Percentiles rank a stretch among this genome's conserved stretches.
Evolutionary conservation across 53 echinoderm and acorn worm species (phyloP).

Genomic region (Henricia sp.): DNA sequence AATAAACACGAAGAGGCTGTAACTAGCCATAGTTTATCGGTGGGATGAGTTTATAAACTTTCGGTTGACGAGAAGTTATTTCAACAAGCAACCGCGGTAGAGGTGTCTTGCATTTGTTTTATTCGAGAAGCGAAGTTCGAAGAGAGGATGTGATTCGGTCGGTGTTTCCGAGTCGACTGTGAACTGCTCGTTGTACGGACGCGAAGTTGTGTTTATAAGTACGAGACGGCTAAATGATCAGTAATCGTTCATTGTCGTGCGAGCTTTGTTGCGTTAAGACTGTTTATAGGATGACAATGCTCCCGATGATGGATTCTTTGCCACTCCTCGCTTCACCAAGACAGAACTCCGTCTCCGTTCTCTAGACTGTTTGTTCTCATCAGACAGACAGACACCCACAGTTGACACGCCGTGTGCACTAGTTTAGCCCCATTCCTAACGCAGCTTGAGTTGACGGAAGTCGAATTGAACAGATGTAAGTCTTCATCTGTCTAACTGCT

Average conservation of each 20-base stretch:
- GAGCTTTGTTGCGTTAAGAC: background rate
- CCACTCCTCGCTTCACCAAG: background rate
- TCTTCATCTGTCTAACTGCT: background rate
- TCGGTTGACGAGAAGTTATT: background rate
- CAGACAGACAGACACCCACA: background rate
- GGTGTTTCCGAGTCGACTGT: background rate
- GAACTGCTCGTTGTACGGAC: too few species aligned
- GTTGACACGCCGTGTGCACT: background rate
- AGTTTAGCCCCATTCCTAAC: conserved; percentile 39
- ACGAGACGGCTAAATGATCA: background rate
- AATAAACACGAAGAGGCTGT: background rate
- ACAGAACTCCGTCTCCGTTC: background rate
- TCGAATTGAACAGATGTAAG: background rate
- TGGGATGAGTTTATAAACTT: background rate
- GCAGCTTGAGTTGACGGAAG: conserved; percentile 33
- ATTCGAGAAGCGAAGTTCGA: background rate
- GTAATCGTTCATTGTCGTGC: background rate
- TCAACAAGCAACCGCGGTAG: background rate
- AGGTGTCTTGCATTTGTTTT: background rate
- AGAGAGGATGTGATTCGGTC: background rate
- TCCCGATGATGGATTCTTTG: background rate
- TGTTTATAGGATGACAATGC: background rate
- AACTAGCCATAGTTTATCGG: background rate
- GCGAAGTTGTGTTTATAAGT: too few species aligned
- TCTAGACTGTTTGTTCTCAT: background rate